A percentile compares a stretch with the other conserved stretches of the same genome.
Conservation (phyloP, 2,797 vertebrate species). For the Mormyrus hasselquistii region DNA sequence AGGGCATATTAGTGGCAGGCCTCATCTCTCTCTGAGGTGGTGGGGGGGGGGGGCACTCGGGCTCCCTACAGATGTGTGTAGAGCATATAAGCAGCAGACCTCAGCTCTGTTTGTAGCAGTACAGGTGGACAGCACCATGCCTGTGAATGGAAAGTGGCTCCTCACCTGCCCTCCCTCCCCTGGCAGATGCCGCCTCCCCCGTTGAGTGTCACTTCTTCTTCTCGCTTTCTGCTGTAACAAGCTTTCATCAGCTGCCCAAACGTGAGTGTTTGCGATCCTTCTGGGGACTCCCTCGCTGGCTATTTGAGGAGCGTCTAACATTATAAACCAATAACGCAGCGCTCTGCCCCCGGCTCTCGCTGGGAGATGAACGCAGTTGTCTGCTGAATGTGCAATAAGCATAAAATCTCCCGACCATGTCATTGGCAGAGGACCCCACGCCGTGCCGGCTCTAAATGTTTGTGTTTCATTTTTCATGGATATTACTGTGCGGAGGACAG, state of each 20-base stretch:
- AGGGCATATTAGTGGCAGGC: no score
- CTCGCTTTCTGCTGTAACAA: slow-evolving; percentile 53
- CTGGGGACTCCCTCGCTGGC: slow-evolving; percentile 41
- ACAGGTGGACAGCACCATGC: neutral
- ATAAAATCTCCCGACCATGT: slow-evolving; percentile 33
- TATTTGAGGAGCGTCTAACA: slow-evolving; percentile 64
- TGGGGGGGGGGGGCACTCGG: neutral
- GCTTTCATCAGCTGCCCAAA: slow-evolving; percentile 64
- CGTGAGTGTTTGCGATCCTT: slow-evolving; percentile 67
- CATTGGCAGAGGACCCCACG: slow-evolving; percentile 24
- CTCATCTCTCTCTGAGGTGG: no score
- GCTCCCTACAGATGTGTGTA: neutral
- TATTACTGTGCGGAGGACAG: neutral
- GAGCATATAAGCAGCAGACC: neutral
- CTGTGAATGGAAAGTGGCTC: neutral
- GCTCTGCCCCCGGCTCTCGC: slow-evolving; percentile 54
- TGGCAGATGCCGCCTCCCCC: slow-evolving; percentile 36
- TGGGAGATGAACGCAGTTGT: slow-evolving; percentile 60
- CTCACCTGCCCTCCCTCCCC: slow-evolving; percentile 25
- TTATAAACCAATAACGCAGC: slow-evolving; percentile 70
- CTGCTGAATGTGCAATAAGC: slow-evolving; percentile 54
- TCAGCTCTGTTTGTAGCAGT: slow-evolving; percentile 26
- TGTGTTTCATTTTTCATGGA: slow-evolving; percentile 14
- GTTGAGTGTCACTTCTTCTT: slow-evolving; percentile 61
- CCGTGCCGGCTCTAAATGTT: slow-evolving; percentile 24